A percentile compares a stretch with the other conserved stretches of the same genome.
These are phyloP conservation scores for Hyperoplus lanceolatus DNA, from an alignment of 2,797 vertebrate species.

Conservation along the genomic window DNA sequence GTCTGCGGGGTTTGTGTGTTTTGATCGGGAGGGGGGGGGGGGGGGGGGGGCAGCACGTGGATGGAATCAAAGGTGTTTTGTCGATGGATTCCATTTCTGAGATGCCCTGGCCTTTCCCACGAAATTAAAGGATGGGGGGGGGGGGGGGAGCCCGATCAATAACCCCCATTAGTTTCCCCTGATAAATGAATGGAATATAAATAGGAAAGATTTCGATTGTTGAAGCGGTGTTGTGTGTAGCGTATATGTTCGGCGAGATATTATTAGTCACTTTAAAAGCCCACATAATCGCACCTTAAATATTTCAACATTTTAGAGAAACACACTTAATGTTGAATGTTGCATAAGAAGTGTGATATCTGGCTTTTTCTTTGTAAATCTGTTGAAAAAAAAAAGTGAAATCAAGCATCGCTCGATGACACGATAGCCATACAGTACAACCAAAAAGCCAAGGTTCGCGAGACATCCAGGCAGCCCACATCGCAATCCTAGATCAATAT, in stretches of 20 bases:
- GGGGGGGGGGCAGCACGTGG: conserved; percentile 16
- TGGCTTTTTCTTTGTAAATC: no score
- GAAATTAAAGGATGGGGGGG: conserved; percentile 5
- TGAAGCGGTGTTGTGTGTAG: neutral
- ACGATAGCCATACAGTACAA: no score
- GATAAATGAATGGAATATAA: conserved; percentile 26
- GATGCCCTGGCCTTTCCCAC: conserved; percentile 25
- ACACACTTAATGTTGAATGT: neutral
- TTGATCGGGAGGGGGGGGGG: conserved; percentile 48
- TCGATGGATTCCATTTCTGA: conserved; percentile 56
- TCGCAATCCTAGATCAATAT: no score
- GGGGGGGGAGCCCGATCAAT: conserved; percentile 38
- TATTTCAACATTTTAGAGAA: no score
- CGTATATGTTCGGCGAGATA: neutral
- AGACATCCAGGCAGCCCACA: no score
- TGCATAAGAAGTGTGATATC: neutral
- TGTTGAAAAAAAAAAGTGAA: no score
- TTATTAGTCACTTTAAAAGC: neutral
- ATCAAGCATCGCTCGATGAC: no score
- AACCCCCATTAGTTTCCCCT: conserved; percentile 29
- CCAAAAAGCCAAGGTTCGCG: no score
- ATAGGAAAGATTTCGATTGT: conserved; percentile 2
- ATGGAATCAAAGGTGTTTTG: conserved; percentile 63
- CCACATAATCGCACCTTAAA: no score
- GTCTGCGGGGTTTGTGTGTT: conserved; percentile 51